These are phyloP conservation scores for Mixornis gularis DNA, from an alignment of 2,113 vertebrate genomes.

Conservation along the genomic window DNA sequence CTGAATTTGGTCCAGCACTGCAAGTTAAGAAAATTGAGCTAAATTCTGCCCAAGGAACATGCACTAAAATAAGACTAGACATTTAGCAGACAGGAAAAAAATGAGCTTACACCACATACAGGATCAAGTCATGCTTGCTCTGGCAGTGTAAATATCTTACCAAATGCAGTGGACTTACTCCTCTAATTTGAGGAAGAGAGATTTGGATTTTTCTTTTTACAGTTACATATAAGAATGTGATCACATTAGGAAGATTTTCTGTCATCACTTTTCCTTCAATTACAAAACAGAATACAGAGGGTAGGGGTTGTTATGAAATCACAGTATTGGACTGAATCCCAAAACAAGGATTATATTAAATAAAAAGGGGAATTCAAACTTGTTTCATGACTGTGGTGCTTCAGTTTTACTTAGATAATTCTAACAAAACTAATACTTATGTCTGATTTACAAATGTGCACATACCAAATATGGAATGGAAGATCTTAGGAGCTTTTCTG, in stretches of 20 bases:
- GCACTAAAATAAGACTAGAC: background rate
- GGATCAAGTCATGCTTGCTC: background rate
- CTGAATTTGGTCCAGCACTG: background rate
- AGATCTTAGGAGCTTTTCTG: background rate
- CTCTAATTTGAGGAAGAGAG: background rate
- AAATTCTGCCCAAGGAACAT: background rate
- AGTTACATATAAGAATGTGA: conserved; percentile 32
- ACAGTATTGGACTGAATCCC: conserved; percentile 26
- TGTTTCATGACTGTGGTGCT: background rate
- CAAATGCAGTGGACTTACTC: background rate
- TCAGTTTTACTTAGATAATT: conserved; percentile 16
- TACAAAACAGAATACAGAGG: conserved; percentile 37
- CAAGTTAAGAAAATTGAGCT: conserved; percentile 12
- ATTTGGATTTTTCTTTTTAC: conserved; percentile 5
- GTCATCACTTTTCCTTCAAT: conserved; percentile 48
- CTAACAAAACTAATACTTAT: conserved; percentile 12
- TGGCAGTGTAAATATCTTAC: background rate
- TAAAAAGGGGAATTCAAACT: conserved; percentile 9
- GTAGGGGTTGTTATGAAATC: conserved; percentile 48
- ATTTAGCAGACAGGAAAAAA: background rate
- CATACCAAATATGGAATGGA: background rate
- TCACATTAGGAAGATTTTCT: conserved; percentile 57
- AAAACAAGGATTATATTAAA: conserved; percentile 50
- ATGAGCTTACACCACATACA: background rate
- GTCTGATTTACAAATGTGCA: background rate